Conservation (phyloP, 2,888 invertebrate genomes). For the Monopis laevigella region DNA sequence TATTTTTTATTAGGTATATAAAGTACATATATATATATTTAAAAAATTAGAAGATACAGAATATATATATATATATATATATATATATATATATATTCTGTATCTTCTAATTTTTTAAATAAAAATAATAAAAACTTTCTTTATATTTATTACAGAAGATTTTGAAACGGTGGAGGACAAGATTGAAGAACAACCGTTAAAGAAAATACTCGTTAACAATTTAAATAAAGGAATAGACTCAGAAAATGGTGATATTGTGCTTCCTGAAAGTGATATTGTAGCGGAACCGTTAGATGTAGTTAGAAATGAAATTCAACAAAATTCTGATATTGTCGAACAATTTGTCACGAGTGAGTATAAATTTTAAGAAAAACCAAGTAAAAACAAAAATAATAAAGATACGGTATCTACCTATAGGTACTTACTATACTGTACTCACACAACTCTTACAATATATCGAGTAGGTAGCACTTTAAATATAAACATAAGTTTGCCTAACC, state of each 20-base stretch:
- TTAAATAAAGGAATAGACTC: background rate
- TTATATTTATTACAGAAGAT: slow-evolving; percentile 6
- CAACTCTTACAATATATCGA: background rate
- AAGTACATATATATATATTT: too few species aligned
- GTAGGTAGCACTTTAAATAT: too few species aligned
- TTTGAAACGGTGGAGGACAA: background rate
- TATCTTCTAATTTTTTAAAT: too few species aligned
- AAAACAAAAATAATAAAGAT: too few species aligned
- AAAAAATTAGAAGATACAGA: too few species aligned
- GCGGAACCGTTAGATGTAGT: slow-evolving; percentile 41
- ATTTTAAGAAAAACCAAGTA: background rate
- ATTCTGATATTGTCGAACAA: background rate
- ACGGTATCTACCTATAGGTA: background rate
- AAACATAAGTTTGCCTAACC: too few species aligned
- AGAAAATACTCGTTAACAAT: slow-evolving; percentile 1
- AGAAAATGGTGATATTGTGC: background rate
- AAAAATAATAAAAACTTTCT: background rate
- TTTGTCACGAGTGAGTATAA: background rate
- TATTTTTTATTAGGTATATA: too few species aligned
- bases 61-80: too few species aligned
- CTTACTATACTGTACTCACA: background rate
- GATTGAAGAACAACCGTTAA: background rate
- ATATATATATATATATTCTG: too few species aligned
- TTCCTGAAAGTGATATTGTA: slow-evolving; percentile 36
- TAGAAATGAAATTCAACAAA: slow-evolving; percentile 17